Evolutionary conservation across 2,888 invertebrate genomes (phyloP).

Genomic region (Machimus rusticus): DNA sequence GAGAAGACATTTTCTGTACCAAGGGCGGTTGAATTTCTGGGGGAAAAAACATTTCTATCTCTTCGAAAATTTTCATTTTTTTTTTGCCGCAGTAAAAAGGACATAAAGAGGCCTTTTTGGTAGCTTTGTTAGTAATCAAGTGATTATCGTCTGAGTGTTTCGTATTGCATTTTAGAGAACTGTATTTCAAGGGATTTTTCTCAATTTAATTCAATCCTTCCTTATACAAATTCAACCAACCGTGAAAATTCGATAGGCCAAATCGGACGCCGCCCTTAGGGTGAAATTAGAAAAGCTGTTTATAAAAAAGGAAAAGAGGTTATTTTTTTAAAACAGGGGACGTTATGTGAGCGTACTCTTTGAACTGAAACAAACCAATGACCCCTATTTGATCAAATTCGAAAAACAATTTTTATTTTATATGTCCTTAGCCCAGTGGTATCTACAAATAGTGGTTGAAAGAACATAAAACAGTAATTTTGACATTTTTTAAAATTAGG

Average conservation of each 20-base stretch:
- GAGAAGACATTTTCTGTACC: not conserved
- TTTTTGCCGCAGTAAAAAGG: not conserved
- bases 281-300: not conserved
- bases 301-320: not conserved
- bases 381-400: not conserved
- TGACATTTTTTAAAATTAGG: too few relatives aligned
- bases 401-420: not conserved
- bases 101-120: not conserved
- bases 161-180: not conserved
- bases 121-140: not conserved
- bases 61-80: not conserved
- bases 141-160: not conserved
- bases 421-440: too few relatives aligned
- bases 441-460: too few relatives aligned
- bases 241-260: not conserved
- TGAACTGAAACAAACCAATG: not conserved
- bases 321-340: not conserved
- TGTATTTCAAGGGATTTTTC: not conserved
- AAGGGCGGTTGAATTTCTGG: not conserved
- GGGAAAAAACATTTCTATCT: not conserved
- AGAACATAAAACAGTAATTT: too few relatives aligned
- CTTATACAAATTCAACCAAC: not conserved
- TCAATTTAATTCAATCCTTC: not conserved
- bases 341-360: not conserved
- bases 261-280: not conserved